These are phyloP conservation scores for Helicolenus hilgendorfi DNA, from an alignment of 2,797 vertebrate genomes.

Conservation along the genomic window DNA sequence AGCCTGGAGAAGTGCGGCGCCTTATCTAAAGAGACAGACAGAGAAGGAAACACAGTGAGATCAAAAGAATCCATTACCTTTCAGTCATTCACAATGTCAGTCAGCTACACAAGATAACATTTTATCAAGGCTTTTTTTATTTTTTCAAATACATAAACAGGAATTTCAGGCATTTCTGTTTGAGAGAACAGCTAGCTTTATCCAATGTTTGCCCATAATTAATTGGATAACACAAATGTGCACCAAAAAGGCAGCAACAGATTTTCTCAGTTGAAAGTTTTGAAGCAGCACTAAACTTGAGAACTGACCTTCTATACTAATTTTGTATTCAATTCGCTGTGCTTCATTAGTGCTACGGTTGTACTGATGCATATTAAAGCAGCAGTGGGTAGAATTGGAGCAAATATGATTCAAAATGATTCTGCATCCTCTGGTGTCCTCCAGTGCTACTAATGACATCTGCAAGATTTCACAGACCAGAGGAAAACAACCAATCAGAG, in stretches of 20 bases:
- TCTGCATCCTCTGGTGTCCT: no score
- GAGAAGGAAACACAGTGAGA: slow-evolving; percentile 37
- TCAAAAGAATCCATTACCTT: slow-evolving; percentile 61
- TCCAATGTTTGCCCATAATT: slow-evolving; percentile 7
- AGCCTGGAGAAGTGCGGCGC: slow-evolving; percentile 97
- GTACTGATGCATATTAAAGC: background rate
- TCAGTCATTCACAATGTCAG: slow-evolving; percentile 44
- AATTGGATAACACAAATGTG: background rate
- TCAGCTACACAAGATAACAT: slow-evolving; percentile 11
- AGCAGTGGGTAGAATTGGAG: no score
- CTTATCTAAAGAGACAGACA: slow-evolving; percentile 90
- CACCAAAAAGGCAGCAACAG: background rate
- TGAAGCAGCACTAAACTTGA: background rate
- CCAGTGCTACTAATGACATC: no score
- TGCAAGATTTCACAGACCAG: no score
- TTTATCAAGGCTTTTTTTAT: slow-evolving; percentile 1
- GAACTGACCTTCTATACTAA: background rate
- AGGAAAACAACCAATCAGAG: no score
- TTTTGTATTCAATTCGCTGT: background rate
- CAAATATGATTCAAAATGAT: no score
- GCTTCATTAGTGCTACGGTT: background rate
- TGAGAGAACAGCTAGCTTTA: background rate
- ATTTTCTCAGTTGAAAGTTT: background rate
- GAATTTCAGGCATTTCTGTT: slow-evolving; percentile 12
- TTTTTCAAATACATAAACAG: slow-evolving; percentile 1